These are phyloP conservation scores for Melanostigma gelatinosum DNA, from an alignment of 2,113 vertebrate species.

Conservation along the genomic window DNA sequence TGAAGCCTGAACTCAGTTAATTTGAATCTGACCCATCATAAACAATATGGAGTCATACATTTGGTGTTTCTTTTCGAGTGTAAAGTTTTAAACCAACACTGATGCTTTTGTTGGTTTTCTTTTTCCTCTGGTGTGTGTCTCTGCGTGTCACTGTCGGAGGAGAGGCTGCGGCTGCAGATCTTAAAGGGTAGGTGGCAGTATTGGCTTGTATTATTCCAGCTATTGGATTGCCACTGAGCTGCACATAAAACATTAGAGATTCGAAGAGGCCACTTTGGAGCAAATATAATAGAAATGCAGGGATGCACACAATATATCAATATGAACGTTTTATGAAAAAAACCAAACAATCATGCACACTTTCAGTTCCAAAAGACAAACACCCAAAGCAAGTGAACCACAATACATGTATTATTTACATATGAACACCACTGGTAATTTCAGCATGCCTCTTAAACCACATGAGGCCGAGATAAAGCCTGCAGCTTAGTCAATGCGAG, in stretches of 20 bases:
- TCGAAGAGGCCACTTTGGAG: slow-evolving; percentile 18
- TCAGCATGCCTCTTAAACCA: slow-evolving; percentile 60
- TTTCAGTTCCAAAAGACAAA: slow-evolving; percentile 59
- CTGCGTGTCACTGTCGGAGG: background rate
- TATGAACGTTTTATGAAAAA: slow-evolving; percentile 60
- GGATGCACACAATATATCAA: slow-evolving; percentile 11
- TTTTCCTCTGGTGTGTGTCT: background rate
- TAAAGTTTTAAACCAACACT: background rate
- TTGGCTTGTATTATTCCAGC: slow-evolving; percentile 28
- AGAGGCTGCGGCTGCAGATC: slow-evolving; percentile 23
- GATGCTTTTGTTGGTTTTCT: background rate
- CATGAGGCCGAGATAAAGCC: slow-evolving; percentile 37
- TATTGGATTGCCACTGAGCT: slow-evolving; percentile 19
- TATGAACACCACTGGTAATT: slow-evolving; percentile 61
- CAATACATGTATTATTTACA: slow-evolving; percentile 67
- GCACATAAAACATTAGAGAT: background rate
- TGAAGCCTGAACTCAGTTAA: background rate
- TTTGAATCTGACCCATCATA: background rate
- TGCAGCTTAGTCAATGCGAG: slow-evolving; percentile 25
- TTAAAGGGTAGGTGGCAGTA: slow-evolving; percentile 52
- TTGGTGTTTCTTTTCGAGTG: background rate
- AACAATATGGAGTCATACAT: background rate
- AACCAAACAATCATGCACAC: slow-evolving; percentile 55
- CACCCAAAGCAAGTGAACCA: slow-evolving; percentile 58
- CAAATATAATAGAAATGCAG: slow-evolving; percentile 27